Base-by-base conservation (phyloP, 2,888 invertebrate species). In the Torymus tubicola region DNA sequence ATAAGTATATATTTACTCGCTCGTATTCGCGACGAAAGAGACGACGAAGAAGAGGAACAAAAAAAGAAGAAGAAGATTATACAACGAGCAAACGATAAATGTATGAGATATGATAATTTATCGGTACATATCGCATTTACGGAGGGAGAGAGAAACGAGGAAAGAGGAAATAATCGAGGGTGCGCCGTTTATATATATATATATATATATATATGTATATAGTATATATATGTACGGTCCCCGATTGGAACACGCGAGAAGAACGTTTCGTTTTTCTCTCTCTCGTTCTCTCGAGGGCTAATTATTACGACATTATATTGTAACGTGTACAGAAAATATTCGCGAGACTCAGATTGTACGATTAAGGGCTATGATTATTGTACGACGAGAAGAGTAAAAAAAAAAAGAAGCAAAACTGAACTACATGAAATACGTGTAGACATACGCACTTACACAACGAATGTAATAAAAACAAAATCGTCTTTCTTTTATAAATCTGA, bases 61-160 rank as follows among this genome's bases (percentile, higher is more conserved):
- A 68, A 24, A 18, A 55, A 14, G n/a, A 67, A 14, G 8, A 42
- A 52, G 16, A 16, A 67, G 3, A 21, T 21, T 42, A 50, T 16
- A 16, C 13, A 52, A 55, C 63, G n/a, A 64, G 63, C 63, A 70
- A 70, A 70, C 50, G 52, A 70, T 70, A 16, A 72, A 72, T 63
- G 18, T n/a, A 50, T 24, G 67, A 74, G 64, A 75, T 67, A 52
- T 53, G 61, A 75, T 65, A 85, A 88, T 87, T 85, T 84, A 86
- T 87, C 87, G 87, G 84, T 86, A 88, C 88, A 88, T 88, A 88
- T 88, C 87, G 88, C 85, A 84, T 84, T 80, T 12, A 61, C n/a
- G 16, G 63, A 82, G 80, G 64, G 68, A 57, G 68, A 31, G 42
- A 42, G 42, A 42, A 42, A 42, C 42, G 42, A 61, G 74, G 58